phyloP scores from a whole-genome alignment of 2,797 vertebrate species.

The Aeoliscus strigatus region DNA sequence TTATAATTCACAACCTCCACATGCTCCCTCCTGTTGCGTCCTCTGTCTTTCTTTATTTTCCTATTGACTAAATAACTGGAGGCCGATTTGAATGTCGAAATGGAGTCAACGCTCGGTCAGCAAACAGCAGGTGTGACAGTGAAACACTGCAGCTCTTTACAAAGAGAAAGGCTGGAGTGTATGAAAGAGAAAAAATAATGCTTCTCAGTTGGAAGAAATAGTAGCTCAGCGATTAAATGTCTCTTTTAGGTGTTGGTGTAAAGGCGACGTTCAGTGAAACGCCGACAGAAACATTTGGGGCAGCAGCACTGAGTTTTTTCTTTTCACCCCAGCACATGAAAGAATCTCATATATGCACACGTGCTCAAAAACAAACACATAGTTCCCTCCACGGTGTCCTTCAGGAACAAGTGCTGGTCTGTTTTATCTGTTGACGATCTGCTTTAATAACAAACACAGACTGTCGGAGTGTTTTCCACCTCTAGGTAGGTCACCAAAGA shows the following conservation, averaged over 20 bases:
- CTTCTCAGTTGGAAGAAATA: too few relatives aligned
- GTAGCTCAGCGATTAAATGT: too few relatives aligned
- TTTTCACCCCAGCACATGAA: too few relatives aligned
- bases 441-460: slow-evolving; percentile 69
- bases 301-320: too few relatives aligned
- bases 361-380: slow-evolving; percentile 11
- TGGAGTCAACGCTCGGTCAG: slow-evolving; percentile 28
- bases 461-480: slow-evolving; percentile 58
- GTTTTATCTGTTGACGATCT: slow-evolving; percentile 62
- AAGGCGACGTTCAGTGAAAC: too few relatives aligned
- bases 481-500: slow-evolving; percentile 42
- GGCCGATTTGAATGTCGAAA: slow-evolving; percentile 8
- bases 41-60: slow-evolving; percentile 7
- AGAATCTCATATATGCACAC: not conserved
- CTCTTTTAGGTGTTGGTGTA: too few relatives aligned
- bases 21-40: slow-evolving; percentile 2
- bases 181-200: not conserved
- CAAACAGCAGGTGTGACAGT: slow-evolving; percentile 30
- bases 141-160: slow-evolving; percentile 32
- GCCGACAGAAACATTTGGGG: too few relatives aligned
- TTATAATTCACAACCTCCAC: not conserved
- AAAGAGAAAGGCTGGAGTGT: slow-evolving; percentile 5
- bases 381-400: slow-evolving; percentile 20
- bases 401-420: slow-evolving; percentile 54
- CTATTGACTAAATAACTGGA: slow-evolving; percentile 3